Evolutionary conservation across 23 tunicate genomes (phyloP).

Genomic region (Oikopleura dioica): DNA sequence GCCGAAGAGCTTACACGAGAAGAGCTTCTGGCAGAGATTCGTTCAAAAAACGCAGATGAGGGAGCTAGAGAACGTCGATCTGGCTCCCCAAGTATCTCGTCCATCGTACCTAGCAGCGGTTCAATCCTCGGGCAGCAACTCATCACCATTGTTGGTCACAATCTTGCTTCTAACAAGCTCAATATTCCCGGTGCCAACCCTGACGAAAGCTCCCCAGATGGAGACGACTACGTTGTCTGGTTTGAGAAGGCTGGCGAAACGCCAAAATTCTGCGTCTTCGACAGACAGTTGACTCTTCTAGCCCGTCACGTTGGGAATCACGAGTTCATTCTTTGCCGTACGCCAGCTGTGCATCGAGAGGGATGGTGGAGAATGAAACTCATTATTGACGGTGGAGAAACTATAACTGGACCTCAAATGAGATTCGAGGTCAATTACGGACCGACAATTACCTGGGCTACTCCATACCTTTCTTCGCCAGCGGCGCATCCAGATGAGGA

Average conservation of each 20-base stretch:
- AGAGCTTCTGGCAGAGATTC: too few relatives aligned
- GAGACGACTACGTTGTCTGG: neutral
- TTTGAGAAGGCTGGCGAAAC: neutral
- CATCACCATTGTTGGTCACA: neutral
- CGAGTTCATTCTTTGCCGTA: neutral
- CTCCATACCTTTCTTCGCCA: neutral
- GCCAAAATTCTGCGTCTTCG: neutral
- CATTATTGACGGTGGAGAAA: neutral
- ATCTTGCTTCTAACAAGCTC: neutral
- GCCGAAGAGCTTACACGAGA: too few relatives aligned
- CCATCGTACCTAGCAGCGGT: neutral
- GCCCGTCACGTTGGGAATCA: neutral
- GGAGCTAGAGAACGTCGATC: too few relatives aligned
- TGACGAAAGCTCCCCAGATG: neutral
- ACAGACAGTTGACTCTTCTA: neutral
- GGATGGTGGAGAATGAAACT: neutral
- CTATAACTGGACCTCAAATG: neutral
- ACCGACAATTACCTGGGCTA: neutral
- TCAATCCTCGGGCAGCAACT: neutral
- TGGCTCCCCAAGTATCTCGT: too few relatives aligned
- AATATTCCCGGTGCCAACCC: neutral
- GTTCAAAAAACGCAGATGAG: too few relatives aligned
- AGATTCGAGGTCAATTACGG: neutral
- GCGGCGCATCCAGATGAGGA: neutral
- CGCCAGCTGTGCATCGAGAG: neutral